Evolutionary conservation across 2,888 invertebrate genomes (phyloP).

Genomic region (Euzophera pinguis): DNA sequence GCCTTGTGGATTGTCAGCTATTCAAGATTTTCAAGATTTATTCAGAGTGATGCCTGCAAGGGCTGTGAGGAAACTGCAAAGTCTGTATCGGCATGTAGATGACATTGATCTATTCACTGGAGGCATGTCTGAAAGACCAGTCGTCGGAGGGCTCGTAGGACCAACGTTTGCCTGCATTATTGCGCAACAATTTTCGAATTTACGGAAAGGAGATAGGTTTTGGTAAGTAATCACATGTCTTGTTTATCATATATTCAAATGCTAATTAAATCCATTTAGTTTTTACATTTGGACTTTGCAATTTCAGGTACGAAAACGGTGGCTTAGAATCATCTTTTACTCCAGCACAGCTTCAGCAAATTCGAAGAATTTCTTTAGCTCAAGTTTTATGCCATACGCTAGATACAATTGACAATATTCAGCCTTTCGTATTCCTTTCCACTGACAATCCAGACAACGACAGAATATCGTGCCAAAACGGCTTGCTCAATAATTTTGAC

Average conservation of each 20-base stretch:
- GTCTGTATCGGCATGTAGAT: slow-evolving; percentile 84
- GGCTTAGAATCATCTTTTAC: slow-evolving; percentile 87
- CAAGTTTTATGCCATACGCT: slow-evolving; percentile 86
- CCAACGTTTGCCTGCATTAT: slow-evolving; percentile 94
- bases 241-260: neutral
- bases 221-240: slow-evolving; percentile 78
- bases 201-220: slow-evolving; percentile 88
- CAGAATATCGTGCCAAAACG: slow-evolving; percentile 78
- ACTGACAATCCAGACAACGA: slow-evolving; percentile 80
- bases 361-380: slow-evolving; percentile 84
- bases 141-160: slow-evolving; percentile 89
- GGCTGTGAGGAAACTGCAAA: slow-evolving; percentile 81
- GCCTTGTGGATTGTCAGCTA: slow-evolving; percentile 86
- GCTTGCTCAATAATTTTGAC: slow-evolving; percentile 78
- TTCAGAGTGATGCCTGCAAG: slow-evolving; percentile 83
- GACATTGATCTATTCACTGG: slow-evolving; percentile 93
- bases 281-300: neutral
- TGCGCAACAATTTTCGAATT: slow-evolving; percentile 89
- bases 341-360: slow-evolving; percentile 86
- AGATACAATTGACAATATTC: slow-evolving; percentile 82
- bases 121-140: slow-evolving; percentile 89
- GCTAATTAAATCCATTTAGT: too few relatives aligned
- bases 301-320: slow-evolving; percentile 87
- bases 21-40: slow-evolving; percentile 85
- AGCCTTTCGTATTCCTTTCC: slow-evolving; percentile 85